A percentile compares a stretch with the other conserved stretches of the same genome.
These are phyloP conservation scores for Garrulus glandarius DNA, from an alignment of 2,797 vertebrate species.

Conservation along the genomic window DNA sequence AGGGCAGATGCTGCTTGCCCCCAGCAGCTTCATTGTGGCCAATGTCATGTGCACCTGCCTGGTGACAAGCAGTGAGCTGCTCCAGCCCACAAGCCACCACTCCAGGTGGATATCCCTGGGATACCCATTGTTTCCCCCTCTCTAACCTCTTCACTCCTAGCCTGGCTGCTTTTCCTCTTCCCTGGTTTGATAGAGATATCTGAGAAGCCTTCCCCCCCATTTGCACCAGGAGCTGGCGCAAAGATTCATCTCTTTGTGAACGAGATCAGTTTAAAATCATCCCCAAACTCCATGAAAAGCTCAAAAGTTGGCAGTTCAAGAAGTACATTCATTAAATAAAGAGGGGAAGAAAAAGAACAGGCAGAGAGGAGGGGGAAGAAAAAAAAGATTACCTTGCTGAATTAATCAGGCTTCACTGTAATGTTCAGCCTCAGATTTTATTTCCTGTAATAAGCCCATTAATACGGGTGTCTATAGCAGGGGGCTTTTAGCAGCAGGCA, in stretches of 20 bases:
- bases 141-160: not conserved
- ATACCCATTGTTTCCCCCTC: not conserved
- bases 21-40: not conserved
- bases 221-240: not conserved
- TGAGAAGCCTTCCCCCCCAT: not conserved
- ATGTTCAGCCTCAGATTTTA: constrained; percentile 68
- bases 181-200: not conserved
- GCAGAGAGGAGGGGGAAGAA: not conserved
- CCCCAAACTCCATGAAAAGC: not conserved
- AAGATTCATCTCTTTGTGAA: constrained; percentile 4
- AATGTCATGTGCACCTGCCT: not conserved
- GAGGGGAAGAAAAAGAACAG: not conserved
- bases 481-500: constrained; percentile 65
- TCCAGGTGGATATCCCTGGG: not conserved
- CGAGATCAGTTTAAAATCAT: constrained; percentile 17
- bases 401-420: constrained; percentile 67
- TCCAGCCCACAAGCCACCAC: fast-evolving
- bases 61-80: not conserved
- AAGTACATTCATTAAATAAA: constrained; percentile 57
- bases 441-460: constrained; percentile 75
- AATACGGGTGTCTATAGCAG: constrained; percentile 64
- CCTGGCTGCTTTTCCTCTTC: not conserved
- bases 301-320: constrained; percentile 39
- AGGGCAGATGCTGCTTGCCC: not conserved
- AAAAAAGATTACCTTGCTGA: constrained; percentile 63